Evolutionary conservation across 2,888 invertebrate genomes (phyloP).

Genomic region (Meliscaeva auricollis): DNA sequence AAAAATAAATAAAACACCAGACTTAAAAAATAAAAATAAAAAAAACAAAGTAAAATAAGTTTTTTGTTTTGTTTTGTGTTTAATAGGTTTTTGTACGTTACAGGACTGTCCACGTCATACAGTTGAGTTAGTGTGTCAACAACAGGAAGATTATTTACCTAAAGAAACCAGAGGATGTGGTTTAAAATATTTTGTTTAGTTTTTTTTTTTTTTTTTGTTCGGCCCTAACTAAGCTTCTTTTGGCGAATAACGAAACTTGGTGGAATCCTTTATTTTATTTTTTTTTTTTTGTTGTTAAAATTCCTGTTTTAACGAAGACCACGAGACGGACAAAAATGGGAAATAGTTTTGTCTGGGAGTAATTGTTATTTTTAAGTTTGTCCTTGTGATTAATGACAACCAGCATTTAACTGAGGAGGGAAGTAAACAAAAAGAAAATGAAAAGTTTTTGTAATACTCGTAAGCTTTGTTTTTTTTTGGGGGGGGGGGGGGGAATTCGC

Average conservation of each 20-base stretch:
- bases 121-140: conserved; percentile 34
- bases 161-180: conserved; percentile 6
- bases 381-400: background rate
- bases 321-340: background rate
- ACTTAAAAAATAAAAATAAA: background rate
- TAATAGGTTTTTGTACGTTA: background rate
- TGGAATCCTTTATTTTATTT: background rate
- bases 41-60: conserved; percentile 6
- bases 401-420: background rate
- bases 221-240: background rate
- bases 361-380: background rate
- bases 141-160: conserved; percentile 28
- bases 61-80: conserved; percentile 8
- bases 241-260: background rate
- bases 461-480: too few species aligned
- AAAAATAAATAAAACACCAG: conserved; percentile 11
- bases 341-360: background rate
- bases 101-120: conserved; percentile 9
- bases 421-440: background rate
- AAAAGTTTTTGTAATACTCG: too few species aligned
- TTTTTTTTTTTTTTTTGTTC: background rate
- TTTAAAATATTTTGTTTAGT: background rate
- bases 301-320: background rate
- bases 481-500: too few species aligned
- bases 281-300: background rate